phyloP scores from a whole-genome alignment of 53 echinoderm and acorn worm species.

The Astropecten irregularis region DNA sequence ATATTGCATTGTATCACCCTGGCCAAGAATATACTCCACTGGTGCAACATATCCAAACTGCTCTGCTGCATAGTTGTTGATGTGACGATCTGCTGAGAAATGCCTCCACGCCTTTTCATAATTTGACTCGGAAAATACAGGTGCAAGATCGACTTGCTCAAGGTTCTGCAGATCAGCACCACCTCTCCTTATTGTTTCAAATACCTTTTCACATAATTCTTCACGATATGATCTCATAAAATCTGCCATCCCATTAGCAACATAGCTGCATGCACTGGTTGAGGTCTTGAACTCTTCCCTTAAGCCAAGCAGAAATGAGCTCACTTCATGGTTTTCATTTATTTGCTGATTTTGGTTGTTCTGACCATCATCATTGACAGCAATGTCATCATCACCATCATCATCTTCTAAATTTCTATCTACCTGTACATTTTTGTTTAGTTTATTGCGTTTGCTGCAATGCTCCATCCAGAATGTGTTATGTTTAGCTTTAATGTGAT shows the following conservation, averaged over 20 bases:
- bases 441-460: conserved; percentile 21
- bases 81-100: conserved; percentile 44
- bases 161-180: too few species aligned
- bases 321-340: conserved; percentile 50
- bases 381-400: conserved; percentile 7
- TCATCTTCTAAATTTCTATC: conserved; percentile 22
- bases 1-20: conserved; percentile 50
- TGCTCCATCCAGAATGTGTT: conserved; percentile 37
- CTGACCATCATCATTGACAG: conserved; percentile 18
- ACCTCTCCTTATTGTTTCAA: too few species aligned
- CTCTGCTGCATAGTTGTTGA: conserved; percentile 46
- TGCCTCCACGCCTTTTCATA: conserved; percentile 49
- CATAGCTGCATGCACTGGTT: too few species aligned
- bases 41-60: conserved; percentile 43
- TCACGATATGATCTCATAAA: too few species aligned
- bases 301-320: conserved; percentile 52
- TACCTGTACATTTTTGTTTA: conserved; percentile 1
- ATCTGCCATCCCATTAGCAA: too few species aligned
- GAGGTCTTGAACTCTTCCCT: conserved; percentile 51
- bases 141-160: too few species aligned
- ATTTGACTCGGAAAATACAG: too few species aligned
- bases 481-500: conserved; percentile 52
- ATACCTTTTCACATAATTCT: too few species aligned
- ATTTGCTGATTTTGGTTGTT: conserved; percentile 13
- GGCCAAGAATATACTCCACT: conserved; percentile 51